Percentiles rank a stretch among this genome's conserved stretches.
These are phyloP conservation scores for Drosophila mojavensis DNA, from an alignment of 1,140 invertebrate species.

Conservation along the genomic window DNA sequence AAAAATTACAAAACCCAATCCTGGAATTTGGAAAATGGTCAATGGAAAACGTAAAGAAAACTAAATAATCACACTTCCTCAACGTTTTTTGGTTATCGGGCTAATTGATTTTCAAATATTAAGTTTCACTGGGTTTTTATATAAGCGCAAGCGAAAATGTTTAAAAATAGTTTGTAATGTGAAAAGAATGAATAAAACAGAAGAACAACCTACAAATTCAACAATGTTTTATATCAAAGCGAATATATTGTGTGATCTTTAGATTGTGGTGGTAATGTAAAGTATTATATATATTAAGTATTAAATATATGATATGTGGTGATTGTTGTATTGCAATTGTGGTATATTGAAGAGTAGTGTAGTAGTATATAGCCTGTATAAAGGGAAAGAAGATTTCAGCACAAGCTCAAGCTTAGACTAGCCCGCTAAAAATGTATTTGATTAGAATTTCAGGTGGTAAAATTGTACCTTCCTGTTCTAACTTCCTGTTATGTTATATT, in stretches of 20 bases:
- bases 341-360: too few species aligned
- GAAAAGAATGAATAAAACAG: constrained; percentile 36
- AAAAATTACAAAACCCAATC: constrained; percentile 32
- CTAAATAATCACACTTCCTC: constrained; percentile 38
- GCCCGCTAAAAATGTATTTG: too few species aligned
- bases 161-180: constrained; percentile 44
- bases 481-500: too few species aligned
- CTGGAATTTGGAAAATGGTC: background rate
- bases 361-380: too few species aligned
- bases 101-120: constrained; percentile 29
- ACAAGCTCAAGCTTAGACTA: too few species aligned
- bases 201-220: constrained; percentile 25
- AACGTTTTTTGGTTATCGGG: constrained; percentile 10
- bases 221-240: constrained; percentile 22
- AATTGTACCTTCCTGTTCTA: too few species aligned
- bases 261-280: too few species aligned
- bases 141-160: constrained; percentile 26
- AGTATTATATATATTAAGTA: too few species aligned
- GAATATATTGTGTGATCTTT: background rate
- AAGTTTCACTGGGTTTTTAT: constrained; percentile 17
- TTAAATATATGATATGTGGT: too few species aligned
- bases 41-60: constrained; percentile 13
- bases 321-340: too few species aligned
- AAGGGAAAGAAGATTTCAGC: too few species aligned
- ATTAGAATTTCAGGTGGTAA: too few species aligned